These are phyloP conservation scores for Oryctolagus cuniculus DNA, from an alignment of 2,113 vertebrate species.

Conservation along the genomic window DNA sequence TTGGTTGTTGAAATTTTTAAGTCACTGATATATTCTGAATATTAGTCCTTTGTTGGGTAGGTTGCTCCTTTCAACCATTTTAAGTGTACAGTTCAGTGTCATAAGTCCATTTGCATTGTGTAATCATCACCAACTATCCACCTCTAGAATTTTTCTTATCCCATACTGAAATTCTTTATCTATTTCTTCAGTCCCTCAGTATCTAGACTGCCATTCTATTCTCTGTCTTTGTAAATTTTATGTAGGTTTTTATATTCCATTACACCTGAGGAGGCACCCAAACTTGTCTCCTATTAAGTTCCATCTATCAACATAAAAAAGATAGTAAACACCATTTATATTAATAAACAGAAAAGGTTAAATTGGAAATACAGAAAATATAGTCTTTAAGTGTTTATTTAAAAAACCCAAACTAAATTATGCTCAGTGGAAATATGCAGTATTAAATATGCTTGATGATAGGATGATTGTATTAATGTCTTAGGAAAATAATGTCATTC, in stretches of 20 bases:
- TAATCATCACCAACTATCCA: too few species aligned
- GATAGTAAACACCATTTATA: not conserved
- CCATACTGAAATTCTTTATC: too few species aligned
- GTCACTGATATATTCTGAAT: too few species aligned
- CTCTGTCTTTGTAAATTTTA: too few species aligned
- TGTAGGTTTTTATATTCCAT: not conserved
- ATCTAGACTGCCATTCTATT: too few species aligned
- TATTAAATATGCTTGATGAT: not conserved
- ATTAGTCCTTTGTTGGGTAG: too few species aligned
- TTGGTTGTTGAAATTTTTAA: too few species aligned
- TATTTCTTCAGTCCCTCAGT: too few species aligned
- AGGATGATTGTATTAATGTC: not conserved
- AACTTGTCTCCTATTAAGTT: not conserved
- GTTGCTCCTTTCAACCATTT: too few species aligned
- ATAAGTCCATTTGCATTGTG: too few species aligned
- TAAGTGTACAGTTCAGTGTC: too few species aligned
- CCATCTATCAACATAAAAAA: not conserved
- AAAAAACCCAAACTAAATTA: not conserved
- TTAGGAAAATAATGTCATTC: not conserved
- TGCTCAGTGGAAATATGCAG: not conserved
- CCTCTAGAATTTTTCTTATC: too few species aligned
- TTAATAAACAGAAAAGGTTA: not conserved
- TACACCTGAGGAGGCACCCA: not conserved
- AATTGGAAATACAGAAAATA: not conserved
- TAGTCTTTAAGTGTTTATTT: not conserved